Percentiles rank a stretch among this genome's conserved stretches.
Conservation (phyloP, 2,113 vertebrate species). For the Anarrhichthys ocellatus region DNA sequence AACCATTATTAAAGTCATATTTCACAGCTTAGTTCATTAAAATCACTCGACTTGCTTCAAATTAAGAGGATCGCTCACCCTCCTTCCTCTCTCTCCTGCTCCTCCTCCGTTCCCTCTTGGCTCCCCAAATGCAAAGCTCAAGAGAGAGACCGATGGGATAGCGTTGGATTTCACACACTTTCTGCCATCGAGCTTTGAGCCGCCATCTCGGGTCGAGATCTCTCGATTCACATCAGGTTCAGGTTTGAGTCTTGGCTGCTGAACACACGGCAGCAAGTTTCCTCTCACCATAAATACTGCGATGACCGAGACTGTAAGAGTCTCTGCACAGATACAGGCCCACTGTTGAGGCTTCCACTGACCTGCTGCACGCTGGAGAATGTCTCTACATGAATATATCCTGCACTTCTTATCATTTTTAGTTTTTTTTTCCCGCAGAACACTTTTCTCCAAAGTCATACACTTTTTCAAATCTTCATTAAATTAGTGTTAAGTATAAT, state of each 20-base stretch:
- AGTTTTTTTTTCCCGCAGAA: neutral
- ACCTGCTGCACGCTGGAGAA: neutral
- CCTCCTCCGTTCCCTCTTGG: neutral
- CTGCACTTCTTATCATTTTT: neutral
- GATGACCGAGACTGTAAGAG: constrained; percentile 29
- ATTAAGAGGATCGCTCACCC: constrained; percentile 65
- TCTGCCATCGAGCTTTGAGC: neutral
- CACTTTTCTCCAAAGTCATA: neutral
- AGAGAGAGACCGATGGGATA: constrained; percentile 12
- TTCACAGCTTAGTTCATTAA: constrained; percentile 77
- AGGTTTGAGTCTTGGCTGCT: constrained; percentile 51
- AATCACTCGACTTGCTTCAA: constrained; percentile 66
- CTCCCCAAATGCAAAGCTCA: neutral
- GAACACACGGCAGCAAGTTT: constrained; percentile 48
- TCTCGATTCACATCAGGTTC: constrained; percentile 44
- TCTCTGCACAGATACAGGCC: neutral
- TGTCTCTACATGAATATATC: neutral
- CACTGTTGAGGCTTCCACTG: neutral
- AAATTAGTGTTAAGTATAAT: neutral
- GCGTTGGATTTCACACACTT: constrained; percentile 11
- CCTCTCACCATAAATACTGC: constrained; percentile 55
- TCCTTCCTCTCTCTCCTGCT: neutral
- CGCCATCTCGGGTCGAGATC: constrained; percentile 44
- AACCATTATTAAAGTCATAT: constrained; percentile 83
- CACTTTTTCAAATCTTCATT: neutral